These are phyloP conservation scores for Chiroxiphia lanceolata DNA, from an alignment of 2,797 vertebrate genomes.

Conservation along the genomic window DNA sequence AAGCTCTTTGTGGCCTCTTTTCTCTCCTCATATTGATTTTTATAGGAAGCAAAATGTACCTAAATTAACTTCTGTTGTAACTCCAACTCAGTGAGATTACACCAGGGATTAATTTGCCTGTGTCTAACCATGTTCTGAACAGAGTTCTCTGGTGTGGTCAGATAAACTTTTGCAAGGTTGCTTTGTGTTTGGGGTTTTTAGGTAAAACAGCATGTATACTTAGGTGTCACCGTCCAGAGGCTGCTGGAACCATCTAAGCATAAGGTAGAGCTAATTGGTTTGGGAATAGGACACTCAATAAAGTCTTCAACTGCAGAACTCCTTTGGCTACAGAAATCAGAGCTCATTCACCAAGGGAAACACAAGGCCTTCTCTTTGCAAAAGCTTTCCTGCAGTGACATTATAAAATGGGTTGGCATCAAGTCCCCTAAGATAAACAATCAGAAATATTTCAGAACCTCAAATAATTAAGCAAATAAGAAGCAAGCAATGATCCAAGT, in stretches of 20 bases:
- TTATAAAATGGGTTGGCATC: neutral
- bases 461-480: constrained; percentile 23
- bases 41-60: neutral
- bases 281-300: neutral
- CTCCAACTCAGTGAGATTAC: neutral
- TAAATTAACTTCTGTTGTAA: neutral
- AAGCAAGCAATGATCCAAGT: neutral
- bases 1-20: neutral
- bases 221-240: neutral
- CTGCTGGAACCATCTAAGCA: neutral
- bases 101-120: neutral
- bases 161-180: neutral
- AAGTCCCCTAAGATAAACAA: neutral
- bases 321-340: neutral
- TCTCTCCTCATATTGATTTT: neutral
- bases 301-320: neutral
- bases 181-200: neutral
- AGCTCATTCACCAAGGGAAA: neutral
- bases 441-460: constrained; percentile 6
- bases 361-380: neutral
- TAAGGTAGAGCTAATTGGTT: neutral
- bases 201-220: neutral
- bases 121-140: neutral
- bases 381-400: neutral
- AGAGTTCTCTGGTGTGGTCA: neutral